A percentile compares a stretch with the other conserved stretches of the same genome.
Conservation (phyloP, 2,113 vertebrate genomes). For the Dermatemys mawii region DNA sequence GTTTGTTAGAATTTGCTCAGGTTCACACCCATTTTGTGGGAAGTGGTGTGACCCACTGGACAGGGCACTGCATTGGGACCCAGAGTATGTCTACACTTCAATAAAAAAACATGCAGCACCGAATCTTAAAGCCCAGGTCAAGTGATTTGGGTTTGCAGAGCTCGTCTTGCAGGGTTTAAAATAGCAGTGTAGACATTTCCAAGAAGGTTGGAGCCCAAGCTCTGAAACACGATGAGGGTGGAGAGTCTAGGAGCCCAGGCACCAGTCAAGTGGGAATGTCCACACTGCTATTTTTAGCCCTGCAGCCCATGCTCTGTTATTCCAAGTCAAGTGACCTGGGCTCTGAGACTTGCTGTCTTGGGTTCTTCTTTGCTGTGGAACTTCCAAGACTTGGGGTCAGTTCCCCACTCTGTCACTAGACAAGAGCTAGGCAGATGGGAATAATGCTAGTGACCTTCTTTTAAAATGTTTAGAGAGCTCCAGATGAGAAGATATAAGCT, state of each 20-base stretch:
- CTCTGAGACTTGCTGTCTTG: neutral
- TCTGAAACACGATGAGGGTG: neutral
- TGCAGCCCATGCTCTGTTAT: neutral
- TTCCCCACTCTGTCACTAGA: neutral
- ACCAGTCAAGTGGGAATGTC: neutral
- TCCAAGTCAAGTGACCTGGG: neutral
- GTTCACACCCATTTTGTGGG: neutral
- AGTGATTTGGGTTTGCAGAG: neutral
- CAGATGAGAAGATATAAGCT: neutral
- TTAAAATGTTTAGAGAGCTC: neutral
- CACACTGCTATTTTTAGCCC: neutral
- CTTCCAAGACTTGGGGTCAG: neutral
- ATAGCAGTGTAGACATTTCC: neutral
- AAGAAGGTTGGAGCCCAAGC: neutral
- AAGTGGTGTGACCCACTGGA: neutral
- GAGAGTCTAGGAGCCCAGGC: neutral
- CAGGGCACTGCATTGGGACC: neutral
- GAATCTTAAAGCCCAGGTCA: neutral
- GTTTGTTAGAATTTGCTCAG: neutral
- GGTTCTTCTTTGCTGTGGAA: neutral
- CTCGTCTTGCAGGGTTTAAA: neutral
- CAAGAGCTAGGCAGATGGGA: neutral
- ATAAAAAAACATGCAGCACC: neutral
- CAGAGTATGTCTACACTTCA: neutral
- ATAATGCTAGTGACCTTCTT: neutral